phyloP scores from a whole-genome alignment of 2,888 invertebrate genomes.

The Syrista parreyssii region DNA sequence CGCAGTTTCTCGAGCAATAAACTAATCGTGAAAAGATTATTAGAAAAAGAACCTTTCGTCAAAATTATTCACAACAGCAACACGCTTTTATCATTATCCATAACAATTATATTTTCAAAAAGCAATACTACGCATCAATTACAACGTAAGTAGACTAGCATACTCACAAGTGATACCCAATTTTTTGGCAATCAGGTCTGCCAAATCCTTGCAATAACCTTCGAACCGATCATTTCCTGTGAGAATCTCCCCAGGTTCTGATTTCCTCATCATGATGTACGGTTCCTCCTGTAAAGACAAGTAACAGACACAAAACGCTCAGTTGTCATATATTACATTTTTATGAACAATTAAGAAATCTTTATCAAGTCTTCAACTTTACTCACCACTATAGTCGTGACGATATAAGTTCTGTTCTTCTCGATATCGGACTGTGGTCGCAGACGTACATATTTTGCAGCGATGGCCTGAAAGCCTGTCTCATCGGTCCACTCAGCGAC shows the following conservation, averaged over 20 bases:
- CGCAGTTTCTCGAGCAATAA: neutral
- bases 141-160: neutral
- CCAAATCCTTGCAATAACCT: slow-evolving; percentile 93
- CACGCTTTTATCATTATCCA: neutral
- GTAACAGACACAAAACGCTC: neutral
- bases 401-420: slow-evolving; percentile 85
- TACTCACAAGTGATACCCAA: slow-evolving; percentile 87
- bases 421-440: slow-evolving; percentile 79
- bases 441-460: slow-evolving; percentile 81
- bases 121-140: neutral
- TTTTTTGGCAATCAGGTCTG: slow-evolving; percentile 82
- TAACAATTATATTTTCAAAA: neutral
- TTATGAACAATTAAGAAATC: neutral
- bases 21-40: neutral
- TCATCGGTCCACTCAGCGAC: slow-evolving; percentile 91
- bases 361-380: neutral
- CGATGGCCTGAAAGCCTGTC: slow-evolving; percentile 78
- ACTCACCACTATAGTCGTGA: slow-evolving; percentile 83
- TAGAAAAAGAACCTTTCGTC: neutral
- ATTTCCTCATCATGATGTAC: slow-evolving; percentile 82
- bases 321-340: neutral
- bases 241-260: slow-evolving; percentile 74
- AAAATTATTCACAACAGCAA: neutral
- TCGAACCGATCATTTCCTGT: slow-evolving; percentile 84
- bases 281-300: slow-evolving; percentile 78